phyloP scores from a whole-genome alignment of 1,140 invertebrate genomes.

The Periplaneta americana region DNA sequence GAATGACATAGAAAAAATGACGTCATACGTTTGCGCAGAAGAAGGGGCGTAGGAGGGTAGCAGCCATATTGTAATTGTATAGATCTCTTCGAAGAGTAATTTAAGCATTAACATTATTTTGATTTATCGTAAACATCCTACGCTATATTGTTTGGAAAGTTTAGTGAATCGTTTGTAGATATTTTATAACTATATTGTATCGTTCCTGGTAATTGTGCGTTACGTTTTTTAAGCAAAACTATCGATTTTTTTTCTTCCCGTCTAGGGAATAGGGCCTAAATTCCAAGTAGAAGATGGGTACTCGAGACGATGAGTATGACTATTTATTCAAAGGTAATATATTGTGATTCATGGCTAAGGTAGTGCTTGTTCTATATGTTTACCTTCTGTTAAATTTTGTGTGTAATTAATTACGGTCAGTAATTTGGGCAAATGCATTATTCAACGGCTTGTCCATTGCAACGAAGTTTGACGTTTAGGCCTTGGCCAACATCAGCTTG shows the following conservation, averaged over 20 bases:
- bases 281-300: conserved; percentile 60
- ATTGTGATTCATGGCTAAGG: neutral
- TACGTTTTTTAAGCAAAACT: neutral
- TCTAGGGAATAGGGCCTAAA: conserved; percentile 5
- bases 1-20: neutral
- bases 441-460: neutral
- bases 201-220: neutral
- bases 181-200: neutral
- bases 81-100: neutral
- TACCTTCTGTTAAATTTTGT: neutral
- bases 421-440: neutral
- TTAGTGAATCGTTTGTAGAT: neutral
- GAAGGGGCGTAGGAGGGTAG: conserved; percentile 13
- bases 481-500: neutral
- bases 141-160: neutral
- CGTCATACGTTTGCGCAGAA: conserved; percentile 7
- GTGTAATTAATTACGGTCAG: neutral
- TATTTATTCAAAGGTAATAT: conserved; percentile 99
- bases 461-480: neutral
- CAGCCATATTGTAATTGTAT: conserved; percentile 13
- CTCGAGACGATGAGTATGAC: conserved; percentile 99
- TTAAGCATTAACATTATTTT: neutral
- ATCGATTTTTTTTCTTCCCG: conserved; percentile 15
- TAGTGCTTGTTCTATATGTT: neutral
- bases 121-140: conserved; percentile 2